Conservation (phyloP, 2,888 invertebrate genomes). For the Empis stercorea region DNA sequence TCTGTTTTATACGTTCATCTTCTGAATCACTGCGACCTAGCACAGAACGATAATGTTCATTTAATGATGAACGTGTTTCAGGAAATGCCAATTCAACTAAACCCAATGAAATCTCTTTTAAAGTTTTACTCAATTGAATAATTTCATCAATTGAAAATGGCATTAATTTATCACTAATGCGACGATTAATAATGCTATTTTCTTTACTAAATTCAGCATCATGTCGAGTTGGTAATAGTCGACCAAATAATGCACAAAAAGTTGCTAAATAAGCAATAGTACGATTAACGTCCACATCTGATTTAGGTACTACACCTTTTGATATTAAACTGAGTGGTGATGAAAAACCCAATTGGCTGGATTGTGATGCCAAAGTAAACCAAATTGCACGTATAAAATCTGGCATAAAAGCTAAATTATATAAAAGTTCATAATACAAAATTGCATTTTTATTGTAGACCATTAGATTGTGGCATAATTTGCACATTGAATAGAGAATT, state of each 20-base stretch:
- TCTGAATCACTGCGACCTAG: conserved; percentile 30
- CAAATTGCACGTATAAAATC: conserved; percentile 64
- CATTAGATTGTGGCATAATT: conserved; percentile 72
- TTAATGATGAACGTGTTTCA: conserved; percentile 51
- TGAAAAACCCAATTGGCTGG: conserved; percentile 32
- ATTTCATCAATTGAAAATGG: conserved; percentile 64
- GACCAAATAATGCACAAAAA: conserved; percentile 70
- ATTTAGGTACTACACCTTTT: conserved; percentile 36
- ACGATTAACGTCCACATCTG: conserved; percentile 39
- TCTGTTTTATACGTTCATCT: conserved; percentile 28
- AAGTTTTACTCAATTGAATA: conserved; percentile 53
- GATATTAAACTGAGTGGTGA: conserved; percentile 33
- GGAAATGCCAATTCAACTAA: conserved; percentile 78
- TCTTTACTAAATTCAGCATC: conserved; percentile 69
- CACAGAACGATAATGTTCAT: conserved; percentile 46
- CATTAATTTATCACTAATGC: conserved; percentile 20
- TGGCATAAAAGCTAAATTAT: conserved; percentile 68
- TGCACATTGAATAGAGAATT: conserved; percentile 54
- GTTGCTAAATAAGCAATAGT: conserved; percentile 68
- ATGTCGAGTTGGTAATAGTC: conserved; percentile 69
- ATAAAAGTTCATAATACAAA: conserved; percentile 68
- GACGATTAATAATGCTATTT: conserved; percentile 19
- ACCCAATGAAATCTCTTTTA: conserved; percentile 72
- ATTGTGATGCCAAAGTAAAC: conserved; percentile 38
- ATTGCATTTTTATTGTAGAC: conserved; percentile 69